Conservation (phyloP, 2,113 vertebrate species). For the Macaca mulatta region DNA sequence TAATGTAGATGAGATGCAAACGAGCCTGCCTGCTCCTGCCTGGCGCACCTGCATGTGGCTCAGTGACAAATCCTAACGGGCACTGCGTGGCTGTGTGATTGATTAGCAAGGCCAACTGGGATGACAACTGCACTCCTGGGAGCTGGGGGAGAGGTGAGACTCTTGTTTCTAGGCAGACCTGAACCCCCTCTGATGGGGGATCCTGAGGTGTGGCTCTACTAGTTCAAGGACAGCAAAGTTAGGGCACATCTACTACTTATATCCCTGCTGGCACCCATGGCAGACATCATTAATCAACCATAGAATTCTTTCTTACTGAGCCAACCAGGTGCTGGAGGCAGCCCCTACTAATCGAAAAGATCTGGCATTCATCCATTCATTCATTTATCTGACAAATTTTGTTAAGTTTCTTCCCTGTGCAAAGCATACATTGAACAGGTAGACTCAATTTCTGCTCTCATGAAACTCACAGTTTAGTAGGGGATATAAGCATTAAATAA, state of each 20-base stretch:
- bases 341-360: constrained; percentile 27
- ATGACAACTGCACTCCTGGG: constrained; percentile 54
- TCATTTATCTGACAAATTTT: not conserved
- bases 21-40: constrained; percentile 48
- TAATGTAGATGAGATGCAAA: constrained; percentile 77
- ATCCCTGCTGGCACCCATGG: not conserved
- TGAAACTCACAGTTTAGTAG: not conserved
- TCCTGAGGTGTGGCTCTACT: not conserved
- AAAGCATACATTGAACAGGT: not conserved
- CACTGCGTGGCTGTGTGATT: constrained; percentile 57
- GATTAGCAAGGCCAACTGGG: constrained; percentile 70
- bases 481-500: not conserved
- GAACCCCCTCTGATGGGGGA: constrained; percentile 20
- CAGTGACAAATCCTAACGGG: constrained; percentile 67
- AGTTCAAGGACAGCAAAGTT: not conserved
- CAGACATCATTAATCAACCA: constrained; percentile 69
- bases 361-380: constrained; percentile 19
- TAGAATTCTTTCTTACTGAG: constrained; percentile 8
- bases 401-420: not conserved
- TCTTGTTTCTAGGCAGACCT: not conserved
- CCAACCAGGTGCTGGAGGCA: not conserved
- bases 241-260: not conserved
- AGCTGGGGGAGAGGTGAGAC: not conserved
- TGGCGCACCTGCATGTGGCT: constrained; percentile 72
- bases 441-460: not conserved